Base-by-base conservation (phyloP, 2,888 invertebrate species). In the Hesperia comma region DNA sequence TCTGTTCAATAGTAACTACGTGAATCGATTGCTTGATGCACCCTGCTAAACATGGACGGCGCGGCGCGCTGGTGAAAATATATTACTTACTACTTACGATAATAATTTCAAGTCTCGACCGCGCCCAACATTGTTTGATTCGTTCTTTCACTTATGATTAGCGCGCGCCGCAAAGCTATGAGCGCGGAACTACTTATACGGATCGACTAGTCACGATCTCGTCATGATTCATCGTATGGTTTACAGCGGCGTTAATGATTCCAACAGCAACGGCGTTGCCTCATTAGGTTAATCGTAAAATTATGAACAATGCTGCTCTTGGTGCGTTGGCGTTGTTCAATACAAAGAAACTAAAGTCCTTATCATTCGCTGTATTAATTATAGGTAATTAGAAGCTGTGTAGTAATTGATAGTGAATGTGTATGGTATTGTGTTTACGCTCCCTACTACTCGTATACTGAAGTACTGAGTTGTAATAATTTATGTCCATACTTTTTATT, bases 271-370 rank as follows among this genome's bases (percentile, higher is more conserved):
- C n/a, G n/a, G 58, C 54, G 67, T 67, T 53, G 49, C 61, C 60
- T 41, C 54, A 60, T 66, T 66, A 40, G 61, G 61, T 46, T 67
- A 67, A 61, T 61, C 67, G 49, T 61, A 32, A 46, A 67, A 55
- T 55, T 57, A 61, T 61, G 61, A 67, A 67, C 67, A 67, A 67
- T 61, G 55, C 33, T n/a, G 49, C 66, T 67, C 46, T 66, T 53
- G 63, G 26, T 64, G 58, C 53, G 58, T 43, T 41, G 58, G 53
- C 43, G 64, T 43, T 51, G 40, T 33, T 64, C 64, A 64, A 58
- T 19, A 58, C 58, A 41, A 41, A 14, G 40, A 32, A 40, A 51
- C 19, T 51, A 51, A 57, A 49, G 41, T 32, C 49, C 57, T 64
- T 60, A 58, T 64, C 64, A 33, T 64, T 58, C 53, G 40, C 19